phyloP scores from a whole-genome alignment of 2,888 invertebrate genomes.

The Athalia cordata region DNA sequence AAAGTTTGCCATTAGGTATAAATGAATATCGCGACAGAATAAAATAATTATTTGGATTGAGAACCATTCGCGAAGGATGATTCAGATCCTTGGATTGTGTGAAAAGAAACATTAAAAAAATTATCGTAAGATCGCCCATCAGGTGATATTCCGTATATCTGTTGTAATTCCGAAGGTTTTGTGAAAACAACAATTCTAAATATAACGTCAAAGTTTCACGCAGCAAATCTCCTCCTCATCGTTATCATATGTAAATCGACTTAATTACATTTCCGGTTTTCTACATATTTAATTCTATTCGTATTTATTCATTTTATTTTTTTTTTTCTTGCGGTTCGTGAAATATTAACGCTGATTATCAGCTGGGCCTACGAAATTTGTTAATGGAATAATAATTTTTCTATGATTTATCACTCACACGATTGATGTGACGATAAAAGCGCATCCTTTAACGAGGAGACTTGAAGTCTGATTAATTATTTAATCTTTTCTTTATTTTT shows the following conservation, averaged over 20 bases:
- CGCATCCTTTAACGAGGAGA: too few species aligned
- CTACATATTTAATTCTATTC: neutral
- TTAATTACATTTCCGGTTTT: slow-evolving; percentile 38
- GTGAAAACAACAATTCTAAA: neutral
- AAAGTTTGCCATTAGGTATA: neutral
- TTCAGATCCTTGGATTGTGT: too few species aligned
- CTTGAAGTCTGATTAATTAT: neutral
- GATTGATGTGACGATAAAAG: slow-evolving; percentile 12
- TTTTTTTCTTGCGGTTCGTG: too few species aligned
- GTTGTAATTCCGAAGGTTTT: neutral
- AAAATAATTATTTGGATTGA: too few species aligned
- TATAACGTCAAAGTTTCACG: slow-evolving; percentile 4
- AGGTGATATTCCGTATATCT: neutral
- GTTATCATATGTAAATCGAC: slow-evolving; percentile 20
- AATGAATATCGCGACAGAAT: too few species aligned
- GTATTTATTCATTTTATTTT: too few species aligned
- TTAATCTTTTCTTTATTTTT: neutral
- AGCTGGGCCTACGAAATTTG: neutral
- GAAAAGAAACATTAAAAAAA: too few species aligned
- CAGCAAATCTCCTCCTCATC: neutral
- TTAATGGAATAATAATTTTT: neutral
- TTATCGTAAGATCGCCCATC: too few species aligned
- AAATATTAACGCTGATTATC: neutral
- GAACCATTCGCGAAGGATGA: too few species aligned
- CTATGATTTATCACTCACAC: neutral